Evolutionary conservation across 2,113 vertebrate species (phyloP), one percentile per base, ranked within the genome.

Genomic region (Rhynchomys soricoides): DNA sequence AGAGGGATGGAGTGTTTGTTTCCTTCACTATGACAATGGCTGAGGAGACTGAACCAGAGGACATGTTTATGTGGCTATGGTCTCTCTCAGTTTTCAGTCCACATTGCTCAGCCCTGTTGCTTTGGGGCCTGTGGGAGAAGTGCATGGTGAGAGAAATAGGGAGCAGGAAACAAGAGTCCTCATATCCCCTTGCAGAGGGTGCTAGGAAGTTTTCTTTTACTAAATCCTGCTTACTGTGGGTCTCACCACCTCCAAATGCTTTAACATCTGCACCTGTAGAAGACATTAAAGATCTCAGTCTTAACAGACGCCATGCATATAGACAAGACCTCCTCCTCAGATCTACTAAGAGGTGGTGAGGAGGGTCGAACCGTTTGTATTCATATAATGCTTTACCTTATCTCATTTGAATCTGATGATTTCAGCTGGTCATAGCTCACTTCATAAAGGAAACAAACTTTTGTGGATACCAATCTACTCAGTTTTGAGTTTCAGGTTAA

Each of bases 351-450:
- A 1, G 1, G 13, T 21, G 43, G 15, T 45, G 40, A 85, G 52
- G 24, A 40, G 34, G 52, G 7, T 3, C 0, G 2, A 7, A 22
- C 45, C 26, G 5, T 2, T 1, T 34, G 50, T 16, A n/a, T 22
- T 74, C 24, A 9, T 13, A 1, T 11, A 52, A 31, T 1, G 34
- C 17, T 17, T 64, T 40, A 9, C 37, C 24, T 24, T 22, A 52
- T 70, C 59, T 62, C 89, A 66, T 34, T 88, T 26, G 22, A 83
- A 10, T 16, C 48, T 17, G 62, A 77, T 48, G 57, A 66, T 22
- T 81, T 71, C 66, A 89, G 24, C 17, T 26, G 9, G 50, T 82
- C 40, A 50, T 31, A 29, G n/a, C n/a, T 19, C 82, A 31, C 15
- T n/a, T 6, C 40, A 78, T 26, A 57, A 12, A 66, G 59, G 34